Conservation (phyloP, 2,888 invertebrate genomes). For the Anthrax anthrax region DNA sequence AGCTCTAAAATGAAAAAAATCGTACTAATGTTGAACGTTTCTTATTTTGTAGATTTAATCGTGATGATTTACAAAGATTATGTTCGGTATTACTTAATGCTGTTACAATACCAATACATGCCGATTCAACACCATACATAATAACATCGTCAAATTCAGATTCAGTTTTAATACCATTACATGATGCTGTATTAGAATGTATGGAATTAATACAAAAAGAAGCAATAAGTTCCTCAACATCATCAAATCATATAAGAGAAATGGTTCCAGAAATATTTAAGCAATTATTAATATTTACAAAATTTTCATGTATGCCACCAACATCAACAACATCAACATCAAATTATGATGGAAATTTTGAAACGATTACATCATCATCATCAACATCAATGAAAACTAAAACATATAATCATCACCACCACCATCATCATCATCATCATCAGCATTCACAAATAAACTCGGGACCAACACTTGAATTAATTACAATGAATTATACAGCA, state of each 20-base stretch:
- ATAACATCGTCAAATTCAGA: slow-evolving; percentile 66
- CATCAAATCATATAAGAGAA: slow-evolving; percentile 40
- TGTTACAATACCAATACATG: slow-evolving; percentile 65
- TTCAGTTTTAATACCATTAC: slow-evolving; percentile 64
- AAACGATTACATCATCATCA: slow-evolving; percentile 17
- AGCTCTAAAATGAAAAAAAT: no score
- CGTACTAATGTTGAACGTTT: no score
- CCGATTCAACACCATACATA: slow-evolving; percentile 67
- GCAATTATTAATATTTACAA: slow-evolving; percentile 48
- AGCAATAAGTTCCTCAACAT: slow-evolving; percentile 1
- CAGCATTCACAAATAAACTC: slow-evolving; percentile 18
- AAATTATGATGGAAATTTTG: background rate
- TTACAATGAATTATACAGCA: slow-evolving; percentile 69
- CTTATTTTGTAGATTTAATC: slow-evolving; percentile 21
- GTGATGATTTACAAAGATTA: slow-evolving; percentile 60
- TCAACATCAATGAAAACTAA: background rate
- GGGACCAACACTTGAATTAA: slow-evolving; percentile 47
- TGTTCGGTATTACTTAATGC: slow-evolving; percentile 63
- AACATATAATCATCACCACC: no score
- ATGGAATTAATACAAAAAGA: slow-evolving; percentile 80
- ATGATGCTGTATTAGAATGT: slow-evolving; percentile 72
- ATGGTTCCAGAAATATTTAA: slow-evolving; percentile 55
- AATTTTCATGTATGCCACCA: slow-evolving; percentile 55
- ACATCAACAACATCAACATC: slow-evolving; percentile 20
- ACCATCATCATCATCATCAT: slow-evolving; percentile 3